phyloP scores from a whole-genome alignment of 2,888 invertebrate genomes.

The Mesorhabditis spiculigera region DNA sequence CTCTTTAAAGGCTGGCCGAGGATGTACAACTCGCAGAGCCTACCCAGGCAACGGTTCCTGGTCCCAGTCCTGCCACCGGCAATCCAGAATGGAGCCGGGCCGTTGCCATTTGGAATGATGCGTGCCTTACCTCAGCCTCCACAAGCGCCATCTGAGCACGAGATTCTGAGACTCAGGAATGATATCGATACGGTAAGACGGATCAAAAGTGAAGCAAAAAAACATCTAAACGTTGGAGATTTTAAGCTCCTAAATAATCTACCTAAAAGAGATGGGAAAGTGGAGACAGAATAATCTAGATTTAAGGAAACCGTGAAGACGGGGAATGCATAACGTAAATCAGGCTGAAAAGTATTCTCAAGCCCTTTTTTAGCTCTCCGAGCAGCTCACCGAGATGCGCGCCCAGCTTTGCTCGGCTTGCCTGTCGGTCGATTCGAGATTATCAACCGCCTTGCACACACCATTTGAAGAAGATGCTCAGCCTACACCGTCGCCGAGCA shows the following conservation, averaged over 20 bases:
- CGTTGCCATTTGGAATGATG: neutral
- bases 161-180: neutral
- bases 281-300: no score
- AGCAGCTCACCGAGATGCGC: neutral
- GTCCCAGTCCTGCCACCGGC: neutral
- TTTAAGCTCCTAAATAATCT: no score
- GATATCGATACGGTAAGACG: neutral
- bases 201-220: no score
- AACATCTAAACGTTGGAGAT: no score
- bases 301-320: no score
- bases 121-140: neutral
- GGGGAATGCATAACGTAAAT: no score
- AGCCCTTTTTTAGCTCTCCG: neutral
- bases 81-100: neutral
- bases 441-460: neutral
- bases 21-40: slow-evolving; percentile 2
- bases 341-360: no score
- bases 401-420: neutral
- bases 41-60: neutral
- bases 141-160: neutral
- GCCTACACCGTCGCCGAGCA: neutral
- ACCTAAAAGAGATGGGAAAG: no score
- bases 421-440: neutral
- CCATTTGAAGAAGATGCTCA: neutral
- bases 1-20: neutral